Conservation (phyloP, 2,113 vertebrate genomes). For the Recurvirostra avosetta region DNA sequence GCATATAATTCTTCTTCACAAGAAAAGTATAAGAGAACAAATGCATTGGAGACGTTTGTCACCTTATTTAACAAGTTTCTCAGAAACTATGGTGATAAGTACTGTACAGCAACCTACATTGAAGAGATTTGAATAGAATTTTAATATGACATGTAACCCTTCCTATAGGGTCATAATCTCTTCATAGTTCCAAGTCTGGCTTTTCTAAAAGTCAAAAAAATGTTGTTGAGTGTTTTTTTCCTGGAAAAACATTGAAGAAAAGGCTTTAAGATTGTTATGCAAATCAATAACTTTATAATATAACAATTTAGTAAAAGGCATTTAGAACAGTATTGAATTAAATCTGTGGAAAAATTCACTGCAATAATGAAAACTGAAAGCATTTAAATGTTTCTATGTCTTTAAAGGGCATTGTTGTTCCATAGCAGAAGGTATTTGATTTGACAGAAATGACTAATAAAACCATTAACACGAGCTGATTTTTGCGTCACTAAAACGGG, state of each 20-base stretch:
- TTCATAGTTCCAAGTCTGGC: not conserved
- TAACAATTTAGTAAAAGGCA: not conserved
- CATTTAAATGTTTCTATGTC: not conserved
- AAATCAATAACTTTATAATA: not conserved
- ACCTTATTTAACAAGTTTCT: not conserved
- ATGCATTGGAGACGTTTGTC: not conserved
- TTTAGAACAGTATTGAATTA: not conserved
- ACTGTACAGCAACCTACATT: not conserved
- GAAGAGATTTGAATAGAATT: not conserved
- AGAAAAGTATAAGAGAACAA: not conserved
- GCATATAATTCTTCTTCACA: not conserved
- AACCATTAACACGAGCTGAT: not conserved
- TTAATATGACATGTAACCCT: not conserved
- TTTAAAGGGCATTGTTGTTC: not conserved
- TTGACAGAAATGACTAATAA: conserved; percentile 18
- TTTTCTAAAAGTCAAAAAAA: not conserved
- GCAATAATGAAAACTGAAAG: not conserved
- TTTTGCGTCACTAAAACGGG: not conserved
- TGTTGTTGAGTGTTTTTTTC: not conserved
- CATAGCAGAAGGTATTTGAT: not conserved
- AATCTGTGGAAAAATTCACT: not conserved
- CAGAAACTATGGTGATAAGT: not conserved
- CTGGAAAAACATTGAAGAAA: not conserved
- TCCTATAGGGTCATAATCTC: not conserved
- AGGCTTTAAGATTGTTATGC: not conserved